Percentiles rank a stretch among this genome's conserved stretches.
phyloP scores from a whole-genome alignment of 2,888 invertebrate species.

The Limnephilus auricula region DNA sequence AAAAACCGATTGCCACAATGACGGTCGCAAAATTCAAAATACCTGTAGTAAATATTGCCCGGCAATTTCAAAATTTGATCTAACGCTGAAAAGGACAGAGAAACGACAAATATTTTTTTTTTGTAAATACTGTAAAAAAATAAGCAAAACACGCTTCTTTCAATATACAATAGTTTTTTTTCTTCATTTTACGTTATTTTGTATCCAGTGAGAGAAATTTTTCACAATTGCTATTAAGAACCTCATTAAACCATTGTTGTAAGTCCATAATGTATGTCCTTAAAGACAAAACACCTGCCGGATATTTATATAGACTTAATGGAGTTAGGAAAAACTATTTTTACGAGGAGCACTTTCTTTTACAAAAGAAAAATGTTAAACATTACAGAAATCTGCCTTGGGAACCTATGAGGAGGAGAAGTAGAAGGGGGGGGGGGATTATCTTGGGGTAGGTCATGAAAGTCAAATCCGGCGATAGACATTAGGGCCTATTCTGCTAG shows the following conservation, averaged over 20 bases:
- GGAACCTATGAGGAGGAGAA: not conserved
- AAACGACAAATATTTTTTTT: too few relatives aligned
- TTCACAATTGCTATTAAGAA: too few relatives aligned
- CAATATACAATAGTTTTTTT: too few relatives aligned
- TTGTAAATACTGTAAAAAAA: too few relatives aligned
- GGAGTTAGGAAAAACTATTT: not conserved
- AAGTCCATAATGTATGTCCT: not conserved
- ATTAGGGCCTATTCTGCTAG: conserved; percentile 11
- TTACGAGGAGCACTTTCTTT: not conserved
- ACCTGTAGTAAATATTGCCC: too few relatives aligned
- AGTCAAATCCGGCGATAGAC: conserved; percentile 15
- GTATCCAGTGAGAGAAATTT: too few relatives aligned
- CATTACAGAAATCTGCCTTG: conserved; percentile 30
- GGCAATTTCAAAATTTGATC: too few relatives aligned
- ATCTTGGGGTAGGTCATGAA: conserved; percentile 19
- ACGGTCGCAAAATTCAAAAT: too few relatives aligned
- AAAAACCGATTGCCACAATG: too few relatives aligned
- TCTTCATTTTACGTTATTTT: too few relatives aligned
- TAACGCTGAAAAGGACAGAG: too few relatives aligned
- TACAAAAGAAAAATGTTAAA: not conserved
- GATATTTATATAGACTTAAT: not conserved
- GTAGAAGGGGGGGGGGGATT: not conserved
- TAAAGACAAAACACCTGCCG: not conserved
- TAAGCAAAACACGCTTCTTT: too few relatives aligned
- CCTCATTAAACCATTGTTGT: not conserved